Evolutionary conservation across 2,888 invertebrate genomes (phyloP).

Genomic region (Cetonia aurata): DNA sequence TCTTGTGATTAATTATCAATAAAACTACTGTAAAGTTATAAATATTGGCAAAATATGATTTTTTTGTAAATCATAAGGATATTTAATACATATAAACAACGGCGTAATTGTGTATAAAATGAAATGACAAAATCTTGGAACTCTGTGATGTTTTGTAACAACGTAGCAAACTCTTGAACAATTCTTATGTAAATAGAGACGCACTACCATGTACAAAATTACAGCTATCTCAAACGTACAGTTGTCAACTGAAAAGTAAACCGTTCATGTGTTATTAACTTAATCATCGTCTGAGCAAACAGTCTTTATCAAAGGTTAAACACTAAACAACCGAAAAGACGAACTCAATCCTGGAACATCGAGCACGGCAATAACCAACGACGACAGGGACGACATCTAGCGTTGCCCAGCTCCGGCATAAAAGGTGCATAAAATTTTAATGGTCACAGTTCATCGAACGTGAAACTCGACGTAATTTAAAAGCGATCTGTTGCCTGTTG

Average conservation of each 20-base stretch:
- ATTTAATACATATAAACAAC: too few species aligned
- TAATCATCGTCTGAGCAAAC: conserved; percentile 36
- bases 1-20: too few species aligned
- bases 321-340: conserved; percentile 32
- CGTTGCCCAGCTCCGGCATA: conserved; percentile 20
- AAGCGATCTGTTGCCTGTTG: conserved; percentile 3
- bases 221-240: conserved; percentile 4
- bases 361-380: conserved; percentile 19
- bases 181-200: background rate
- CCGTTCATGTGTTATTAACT: conserved; percentile 40
- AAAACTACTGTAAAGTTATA: too few species aligned
- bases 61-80: too few species aligned
- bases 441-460: conserved; percentile 40
- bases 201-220: background rate
- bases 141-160: too few species aligned
- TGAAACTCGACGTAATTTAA: conserved; percentile 29
- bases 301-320: conserved; percentile 39
- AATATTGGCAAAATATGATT: too few species aligned
- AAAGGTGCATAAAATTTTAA: conserved; percentile 41
- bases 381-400: conserved; percentile 17
- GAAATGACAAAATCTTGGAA: too few species aligned
- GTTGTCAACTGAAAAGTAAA: conserved; percentile 36
- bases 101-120: too few species aligned
- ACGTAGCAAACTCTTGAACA: too few species aligned
- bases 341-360: conserved; percentile 18